Base-by-base conservation (phyloP, 2,113 vertebrate genomes). In the Ctenodactylus gundi region DNA sequence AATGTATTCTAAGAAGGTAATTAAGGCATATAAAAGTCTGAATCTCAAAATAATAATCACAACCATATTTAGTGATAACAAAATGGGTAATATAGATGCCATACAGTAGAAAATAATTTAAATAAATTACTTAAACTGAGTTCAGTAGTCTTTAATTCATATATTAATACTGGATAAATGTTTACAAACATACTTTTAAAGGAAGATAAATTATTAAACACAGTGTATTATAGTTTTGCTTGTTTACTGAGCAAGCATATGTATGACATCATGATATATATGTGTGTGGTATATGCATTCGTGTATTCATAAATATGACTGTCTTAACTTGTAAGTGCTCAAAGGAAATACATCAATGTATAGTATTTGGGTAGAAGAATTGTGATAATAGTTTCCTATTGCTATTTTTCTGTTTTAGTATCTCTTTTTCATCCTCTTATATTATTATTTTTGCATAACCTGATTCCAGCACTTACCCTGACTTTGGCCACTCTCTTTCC, bases 61-160 rank as follows among this genome's bases (percentile, higher is more conserved):
- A 88, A n/a, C 13, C 46, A 7, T 49, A 60, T 91, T 83, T 85
- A 88, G 91, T 75, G 27, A 94, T 64, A 85, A 25, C 18, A 94
- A 92, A 75, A 86, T 18, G 82, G 60, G 64, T 13, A 76, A 25
- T 85, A 70, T 90, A 23, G 93, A 51, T 85, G 72, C 6, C 9
- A 53, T 17, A 60, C 10, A 64, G 5, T 94, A n/a, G 51, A 70
- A 76, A 82, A 72, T 49, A 51, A 67, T 29, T 58, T 73, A 70
- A 55, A 83, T 18, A 29, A 36, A 64, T 80, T 46, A 49, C 18
- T 70, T 46, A 20, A 1, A 17, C 13, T 17, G 81, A 68, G 55
- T 49, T 4, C 7, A 65, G 23, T 44, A 60, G 36, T 57, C 41
- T 89, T 64, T 82, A 72, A 64, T 1, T 2, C 44, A 8, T 58